Evolutionary conservation across 2,888 invertebrate genomes (phyloP).

Genomic region (Molorchus minor): DNA sequence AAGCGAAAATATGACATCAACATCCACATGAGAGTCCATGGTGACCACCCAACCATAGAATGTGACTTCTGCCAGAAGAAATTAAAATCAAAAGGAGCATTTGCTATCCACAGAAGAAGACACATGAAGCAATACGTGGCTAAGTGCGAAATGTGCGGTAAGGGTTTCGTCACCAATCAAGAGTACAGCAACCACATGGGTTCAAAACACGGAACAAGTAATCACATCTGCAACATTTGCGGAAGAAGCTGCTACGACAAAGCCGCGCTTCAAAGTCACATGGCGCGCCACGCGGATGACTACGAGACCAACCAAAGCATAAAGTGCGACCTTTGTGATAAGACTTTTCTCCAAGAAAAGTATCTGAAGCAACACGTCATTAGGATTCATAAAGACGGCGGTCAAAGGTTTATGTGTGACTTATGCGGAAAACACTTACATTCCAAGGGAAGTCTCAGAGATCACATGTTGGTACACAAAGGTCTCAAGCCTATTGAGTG

Average conservation of each 20-base stretch:
- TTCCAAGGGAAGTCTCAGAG: slow-evolving; percentile 53
- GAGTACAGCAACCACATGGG: slow-evolving; percentile 51
- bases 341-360: slow-evolving; percentile 46
- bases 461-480: slow-evolving; percentile 51
- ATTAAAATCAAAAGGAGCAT: slow-evolving; percentile 56
- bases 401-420: slow-evolving; percentile 58
- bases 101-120: slow-evolving; percentile 65
- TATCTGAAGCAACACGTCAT: slow-evolving; percentile 46
- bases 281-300: slow-evolving; percentile 39
- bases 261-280: slow-evolving; percentile 39
- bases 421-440: slow-evolving; percentile 65
- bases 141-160: slow-evolving; percentile 59
- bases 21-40: slow-evolving; percentile 33
- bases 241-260: slow-evolving; percentile 45
- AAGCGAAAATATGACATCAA: slow-evolving; percentile 37
- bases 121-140: slow-evolving; percentile 66
- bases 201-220: slow-evolving; percentile 46
- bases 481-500: slow-evolving; percentile 63
- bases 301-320: slow-evolving; percentile 36
- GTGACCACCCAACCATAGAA: slow-evolving; percentile 32
- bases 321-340: slow-evolving; percentile 40
- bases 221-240: slow-evolving; percentile 40
- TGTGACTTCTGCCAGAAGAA: slow-evolving; percentile 69
- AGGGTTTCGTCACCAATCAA: slow-evolving; percentile 51
- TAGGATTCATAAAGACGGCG: slow-evolving; percentile 47